Evolutionary conservation across 92 coral and sea anemone genomes (phyloP).

Genomic region (Phenganax stokvisi): DNA sequence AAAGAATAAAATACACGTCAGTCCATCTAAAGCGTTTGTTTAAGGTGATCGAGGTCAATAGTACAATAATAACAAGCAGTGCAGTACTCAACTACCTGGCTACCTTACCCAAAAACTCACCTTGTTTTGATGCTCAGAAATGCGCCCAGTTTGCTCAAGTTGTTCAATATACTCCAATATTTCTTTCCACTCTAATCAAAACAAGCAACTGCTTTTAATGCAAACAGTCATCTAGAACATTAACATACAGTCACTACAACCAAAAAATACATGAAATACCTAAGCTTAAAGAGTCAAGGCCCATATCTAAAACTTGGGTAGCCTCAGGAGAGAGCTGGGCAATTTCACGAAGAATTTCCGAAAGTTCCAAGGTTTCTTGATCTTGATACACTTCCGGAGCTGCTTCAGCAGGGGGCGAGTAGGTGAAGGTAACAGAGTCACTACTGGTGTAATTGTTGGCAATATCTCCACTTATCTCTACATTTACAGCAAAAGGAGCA

Average conservation of each 20-base stretch:
- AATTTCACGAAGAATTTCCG: constrained; percentile 21
- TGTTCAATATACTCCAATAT: constrained; percentile 57
- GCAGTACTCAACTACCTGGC: neutral
- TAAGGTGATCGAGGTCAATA: neutral
- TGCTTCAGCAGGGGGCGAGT: constrained; percentile 54
- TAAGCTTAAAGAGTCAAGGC: constrained; percentile 1
- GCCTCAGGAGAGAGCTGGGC: constrained; percentile 21
- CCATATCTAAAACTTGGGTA: neutral
- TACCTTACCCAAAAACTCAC: constrained; percentile 34
- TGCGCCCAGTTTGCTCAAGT: constrained; percentile 58
- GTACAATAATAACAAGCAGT: neutral
- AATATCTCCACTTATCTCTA: constrained; percentile 71
- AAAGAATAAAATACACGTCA: constrained; percentile 14
- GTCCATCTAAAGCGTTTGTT: neutral
- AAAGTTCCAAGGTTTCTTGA: constrained; percentile 3
- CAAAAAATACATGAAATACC: neutral
- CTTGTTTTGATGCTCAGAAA: constrained; percentile 58
- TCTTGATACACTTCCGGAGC: constrained; percentile 1
- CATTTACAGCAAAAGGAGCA: constrained; percentile 80
- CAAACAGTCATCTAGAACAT: too few species aligned
- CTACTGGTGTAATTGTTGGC: constrained; percentile 70
- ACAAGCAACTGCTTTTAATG: neutral
- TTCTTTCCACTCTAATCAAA: constrained; percentile 67
- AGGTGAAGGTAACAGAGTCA: constrained; percentile 91
- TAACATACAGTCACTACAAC: neutral